Evolutionary conservation across 2,888 invertebrate genomes (phyloP), one percentile per base, ranked within the genome.

Genomic region (Synanthedon andrenaeformis): DNA sequence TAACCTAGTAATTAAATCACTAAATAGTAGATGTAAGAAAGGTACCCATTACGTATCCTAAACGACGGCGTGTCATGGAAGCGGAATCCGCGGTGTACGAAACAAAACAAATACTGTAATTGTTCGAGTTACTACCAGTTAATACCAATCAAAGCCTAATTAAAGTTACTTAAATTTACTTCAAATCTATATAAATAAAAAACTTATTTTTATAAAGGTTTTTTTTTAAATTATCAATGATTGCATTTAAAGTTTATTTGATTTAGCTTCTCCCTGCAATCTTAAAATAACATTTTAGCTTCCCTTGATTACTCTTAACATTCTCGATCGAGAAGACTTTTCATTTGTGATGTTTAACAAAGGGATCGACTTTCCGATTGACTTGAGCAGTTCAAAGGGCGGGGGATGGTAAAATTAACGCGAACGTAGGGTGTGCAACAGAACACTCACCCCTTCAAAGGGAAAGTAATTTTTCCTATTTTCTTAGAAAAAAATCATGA

Each of bases 281-380:
- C 77, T 75, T 76, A 70, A 76, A 79, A 76, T 79, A 83, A 84
- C 79, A 84, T 79, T 85, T 83, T 82, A 74, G 66, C 74, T 77
- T 78, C 76, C 79, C 79, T 74, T 80, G 82, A 84, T 86, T 82
- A 84, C 80, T 84, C 82, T 78, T 80, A 82, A 82, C 78, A 82
- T 84, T 80, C 65, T 10, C 70, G 71, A 75, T 75, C 66, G 72
- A 35, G 35, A 72, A 74, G 82, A 81, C 80, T 84, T 86, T 83
- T 82, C 85, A 82, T 84, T 84, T 82, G 74, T 76, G 74, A 82
- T 84, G 83, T 85, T 85, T 85, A 85, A 84, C 84, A 80, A 79
- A 81, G 78, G 81, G 79, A 80, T 83, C 81, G 82, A 79, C 81
- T 84, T 86, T 78, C 79, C 85, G 83, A 82, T 82, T 84, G 84